Conservation (phyloP, 1,140 invertebrate genomes). For the Coenobita brevimanus region DNA sequence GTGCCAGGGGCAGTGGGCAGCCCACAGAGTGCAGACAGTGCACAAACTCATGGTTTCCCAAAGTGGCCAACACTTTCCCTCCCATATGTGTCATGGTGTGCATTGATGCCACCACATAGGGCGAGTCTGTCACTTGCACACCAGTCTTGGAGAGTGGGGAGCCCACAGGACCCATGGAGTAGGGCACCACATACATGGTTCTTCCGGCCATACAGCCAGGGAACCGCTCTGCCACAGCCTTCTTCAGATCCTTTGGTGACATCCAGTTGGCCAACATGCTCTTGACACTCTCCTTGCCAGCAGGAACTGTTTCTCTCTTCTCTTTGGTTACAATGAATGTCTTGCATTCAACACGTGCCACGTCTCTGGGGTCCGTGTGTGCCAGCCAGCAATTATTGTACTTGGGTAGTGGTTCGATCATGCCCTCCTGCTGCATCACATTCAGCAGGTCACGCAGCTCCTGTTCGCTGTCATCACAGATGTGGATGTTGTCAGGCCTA, state of each 20-base stretch:
- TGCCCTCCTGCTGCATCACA: slow-evolving; percentile 82
- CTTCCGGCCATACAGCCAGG: slow-evolving; percentile 95
- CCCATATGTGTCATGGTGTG: slow-evolving; percentile 98
- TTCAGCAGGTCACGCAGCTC: slow-evolving; percentile 78
- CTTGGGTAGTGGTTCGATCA: slow-evolving; percentile 87
- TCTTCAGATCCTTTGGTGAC: slow-evolving; percentile 86
- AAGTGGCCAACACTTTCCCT: slow-evolving; percentile 80
- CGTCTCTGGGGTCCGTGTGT: slow-evolving; percentile 96
- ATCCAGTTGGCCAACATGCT: slow-evolving; percentile 96
- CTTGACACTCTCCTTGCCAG: slow-evolving; percentile 82
- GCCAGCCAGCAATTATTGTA: slow-evolving; percentile 97
- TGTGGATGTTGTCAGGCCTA: slow-evolving; percentile 76
- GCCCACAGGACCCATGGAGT: slow-evolving; percentile 98
- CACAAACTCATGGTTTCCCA: slow-evolving; percentile 79
- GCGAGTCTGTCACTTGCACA: slow-evolving; percentile 96
- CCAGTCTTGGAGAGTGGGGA: slow-evolving; percentile 97
- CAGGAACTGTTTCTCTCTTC: slow-evolving; percentile 88
- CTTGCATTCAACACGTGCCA: slow-evolving; percentile 95
- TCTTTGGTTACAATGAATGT: slow-evolving; percentile 95
- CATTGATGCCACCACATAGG: slow-evolving; percentile 98
- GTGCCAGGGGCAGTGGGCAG: slow-evolving; percentile 77
- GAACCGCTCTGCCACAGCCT: slow-evolving; percentile 89
- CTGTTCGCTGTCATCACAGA: slow-evolving; percentile 78
- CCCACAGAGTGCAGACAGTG: slow-evolving; percentile 96
- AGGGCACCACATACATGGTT: slow-evolving; percentile 99